Evolutionary conservation across 2,888 invertebrate species (phyloP).

Genomic region (Odontothrips loti): DNA sequence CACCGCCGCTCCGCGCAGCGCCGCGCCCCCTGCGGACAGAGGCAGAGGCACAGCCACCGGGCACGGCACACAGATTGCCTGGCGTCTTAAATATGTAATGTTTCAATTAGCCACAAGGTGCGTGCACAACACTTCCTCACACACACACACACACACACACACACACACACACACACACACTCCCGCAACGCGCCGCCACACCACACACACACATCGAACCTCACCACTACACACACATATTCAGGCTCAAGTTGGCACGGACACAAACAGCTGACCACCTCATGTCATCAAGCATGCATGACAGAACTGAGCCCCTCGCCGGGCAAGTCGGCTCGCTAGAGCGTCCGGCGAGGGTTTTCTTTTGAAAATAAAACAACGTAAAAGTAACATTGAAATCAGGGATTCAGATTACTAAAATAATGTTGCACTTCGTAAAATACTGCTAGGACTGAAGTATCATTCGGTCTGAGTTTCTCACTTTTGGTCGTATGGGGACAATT

Average conservation of each 20-base stretch:
- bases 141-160: background rate
- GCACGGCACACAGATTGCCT: background rate
- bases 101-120: slow-evolving; percentile 22
- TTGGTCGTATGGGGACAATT: too few relatives aligned
- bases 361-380: too few relatives aligned
- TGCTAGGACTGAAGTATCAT: too few relatives aligned
- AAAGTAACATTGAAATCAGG: too few relatives aligned
- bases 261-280: slow-evolving; percentile 8
- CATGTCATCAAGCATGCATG: background rate
- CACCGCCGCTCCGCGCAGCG: background rate
- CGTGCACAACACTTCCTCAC: slow-evolving; percentile 10
- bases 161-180: slow-evolving; percentile 21
- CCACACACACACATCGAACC: background rate
- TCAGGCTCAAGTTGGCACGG: background rate
- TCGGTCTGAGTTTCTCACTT: too few relatives aligned
- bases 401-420: too few relatives aligned
- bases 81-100: slow-evolving; percentile 17
- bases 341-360: too few relatives aligned
- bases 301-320: too few relatives aligned
- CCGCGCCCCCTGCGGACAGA: background rate
- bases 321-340: too few relatives aligned
- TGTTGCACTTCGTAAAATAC: too few relatives aligned
- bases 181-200: background rate
- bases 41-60: too few relatives aligned
- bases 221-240: background rate